Evolutionary conservation across 2,888 invertebrate species (phyloP), one percentile per base, ranked within the genome.

Genomic region (Himalopsyche anomala): DNA sequence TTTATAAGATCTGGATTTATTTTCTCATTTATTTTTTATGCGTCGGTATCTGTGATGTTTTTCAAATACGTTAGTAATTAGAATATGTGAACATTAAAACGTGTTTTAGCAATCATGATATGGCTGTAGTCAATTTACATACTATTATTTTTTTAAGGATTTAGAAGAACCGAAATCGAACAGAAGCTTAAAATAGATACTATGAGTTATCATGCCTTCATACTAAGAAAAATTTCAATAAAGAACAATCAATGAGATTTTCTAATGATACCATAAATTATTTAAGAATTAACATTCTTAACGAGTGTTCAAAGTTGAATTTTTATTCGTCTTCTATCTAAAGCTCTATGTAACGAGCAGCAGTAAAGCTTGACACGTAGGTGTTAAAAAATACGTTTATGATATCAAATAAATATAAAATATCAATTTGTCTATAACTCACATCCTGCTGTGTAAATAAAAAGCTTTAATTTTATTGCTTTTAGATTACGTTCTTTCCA

Each of bases 351-450:
- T 62, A 62, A 62, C 62, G 62, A n/a, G 15, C 15, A 15, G 51
- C 51, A 51, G 51, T 51, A 51, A 51, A 51, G 51, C 15, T 51
- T 6, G 12, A 5, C 19, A 19, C 62, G 62, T 62, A 62, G 62
- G 62, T 62, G 62, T 62, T 28, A 62, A 62, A 45, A 62, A 62
- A 62, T 62, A 62, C 62, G 62, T 62, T 62, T 62, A 62, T 62
- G 62, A 62, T 62, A 62, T 62, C 62, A 62, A 62, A 62, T 62
- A 62, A 62, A 62, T 62, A 62, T 62, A 62, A 62, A 62, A 62
- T 62, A 62, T 62, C 62, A 62, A 62, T 62, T 62, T 62, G 62
- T 62, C 62, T 62, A 62, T 62, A 62, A 62, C 28, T 62, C 28
- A 62, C 62, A 19, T 62, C 62, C 62, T 62, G 62, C 62, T 62